Evolutionary conservation across 2,888 invertebrate genomes (phyloP).

Genomic region (Ganaspis brasiliensis): DNA sequence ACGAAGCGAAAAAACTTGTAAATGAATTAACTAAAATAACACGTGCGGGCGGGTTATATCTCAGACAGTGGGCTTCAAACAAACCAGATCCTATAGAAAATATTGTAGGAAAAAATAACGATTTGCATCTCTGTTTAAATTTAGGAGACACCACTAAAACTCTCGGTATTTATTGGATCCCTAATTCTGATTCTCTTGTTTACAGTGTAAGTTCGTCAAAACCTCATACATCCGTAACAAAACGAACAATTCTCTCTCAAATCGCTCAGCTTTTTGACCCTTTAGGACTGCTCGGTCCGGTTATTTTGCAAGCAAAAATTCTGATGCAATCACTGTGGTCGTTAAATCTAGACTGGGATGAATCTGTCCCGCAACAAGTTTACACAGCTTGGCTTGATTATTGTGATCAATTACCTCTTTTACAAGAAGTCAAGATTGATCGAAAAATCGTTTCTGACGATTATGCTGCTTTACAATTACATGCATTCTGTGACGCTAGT

Average conservation of each 20-base stretch:
- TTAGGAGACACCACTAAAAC: background rate
- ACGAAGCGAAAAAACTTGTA: background rate
- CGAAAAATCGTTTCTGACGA: background rate
- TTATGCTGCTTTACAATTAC: background rate
- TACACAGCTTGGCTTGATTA: background rate
- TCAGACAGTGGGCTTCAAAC: background rate
- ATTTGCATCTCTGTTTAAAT: background rate
- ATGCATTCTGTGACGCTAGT: background rate
- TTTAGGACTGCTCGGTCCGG: background rate
- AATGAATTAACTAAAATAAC: background rate
- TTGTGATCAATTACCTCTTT: background rate
- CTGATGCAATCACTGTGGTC: background rate
- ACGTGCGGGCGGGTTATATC: background rate
- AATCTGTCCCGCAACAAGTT: background rate
- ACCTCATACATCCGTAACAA: background rate
- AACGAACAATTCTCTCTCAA: background rate
- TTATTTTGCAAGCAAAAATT: background rate
- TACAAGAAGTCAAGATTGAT: background rate
- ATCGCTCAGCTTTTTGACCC: background rate
- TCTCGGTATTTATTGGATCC: background rate
- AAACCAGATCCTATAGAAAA: background rate
- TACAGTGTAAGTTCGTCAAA: background rate
- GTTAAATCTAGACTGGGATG: background rate
- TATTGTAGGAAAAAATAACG: background rate
- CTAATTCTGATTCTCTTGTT: background rate